Evolutionary conservation across 1,140 invertebrate genomes (phyloP).

Genomic region (Diplogasteroides magnus): DNA sequence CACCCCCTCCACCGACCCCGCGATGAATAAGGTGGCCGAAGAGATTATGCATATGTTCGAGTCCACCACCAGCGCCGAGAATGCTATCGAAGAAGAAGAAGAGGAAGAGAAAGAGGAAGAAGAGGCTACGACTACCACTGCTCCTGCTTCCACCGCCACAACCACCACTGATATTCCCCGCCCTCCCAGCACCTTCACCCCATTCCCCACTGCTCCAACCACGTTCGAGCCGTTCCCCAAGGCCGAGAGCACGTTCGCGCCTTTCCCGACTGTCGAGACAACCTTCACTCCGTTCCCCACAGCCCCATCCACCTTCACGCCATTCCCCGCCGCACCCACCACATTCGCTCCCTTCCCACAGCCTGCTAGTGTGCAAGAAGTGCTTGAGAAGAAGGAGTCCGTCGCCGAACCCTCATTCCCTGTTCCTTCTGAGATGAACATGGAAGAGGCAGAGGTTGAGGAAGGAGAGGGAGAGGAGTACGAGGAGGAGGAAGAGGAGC

Average conservation of each 20-base stretch:
- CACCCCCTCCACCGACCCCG: background rate
- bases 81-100: constrained; percentile 5
- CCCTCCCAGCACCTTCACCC: constrained; percentile 1
- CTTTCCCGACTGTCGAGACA: background rate
- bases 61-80: background rate
- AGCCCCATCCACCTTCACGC: background rate
- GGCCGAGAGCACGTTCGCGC: constrained; percentile 3
- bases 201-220: constrained; percentile 1
- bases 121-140: background rate
- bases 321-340: background rate
- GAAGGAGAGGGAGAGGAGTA: background rate
- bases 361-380: background rate
- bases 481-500: background rate
- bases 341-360: background rate
- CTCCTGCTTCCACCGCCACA: background rate
- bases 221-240: background rate
- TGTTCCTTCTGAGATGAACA: no score
- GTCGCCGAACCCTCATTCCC: background rate
- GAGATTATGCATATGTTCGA: background rate
- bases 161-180: constrained; percentile 1
- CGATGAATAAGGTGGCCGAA: no score
- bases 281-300: background rate
- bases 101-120: constrained; percentile 5
- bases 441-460: no score
- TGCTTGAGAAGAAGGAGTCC: constrained; percentile 1